Conservation (phyloP, 2,888 invertebrate species). For the Morpho helenor region DNA sequence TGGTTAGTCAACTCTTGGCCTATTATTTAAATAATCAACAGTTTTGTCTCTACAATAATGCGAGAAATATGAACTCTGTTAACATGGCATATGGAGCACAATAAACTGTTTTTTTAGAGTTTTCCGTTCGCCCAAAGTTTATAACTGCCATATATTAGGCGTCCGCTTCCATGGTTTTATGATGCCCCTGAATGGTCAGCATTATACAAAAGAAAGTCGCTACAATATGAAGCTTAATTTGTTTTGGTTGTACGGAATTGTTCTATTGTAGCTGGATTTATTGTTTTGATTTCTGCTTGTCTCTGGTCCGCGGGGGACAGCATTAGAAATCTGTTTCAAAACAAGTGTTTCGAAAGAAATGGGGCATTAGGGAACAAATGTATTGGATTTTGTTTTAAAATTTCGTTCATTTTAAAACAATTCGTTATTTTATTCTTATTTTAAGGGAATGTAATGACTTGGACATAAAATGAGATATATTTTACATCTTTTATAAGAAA, state of each 20-base stretch:
- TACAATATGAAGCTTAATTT: slow-evolving; percentile 57
- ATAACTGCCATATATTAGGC: slow-evolving; percentile 56
- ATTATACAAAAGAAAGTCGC: slow-evolving; percentile 38
- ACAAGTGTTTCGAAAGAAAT: slow-evolving; percentile 17
- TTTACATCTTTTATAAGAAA: too few species aligned
- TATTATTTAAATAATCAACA: slow-evolving; percentile 8
- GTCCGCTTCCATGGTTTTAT: slow-evolving; percentile 44
- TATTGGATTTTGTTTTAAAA: background rate
- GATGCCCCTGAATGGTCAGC: slow-evolving; percentile 65
- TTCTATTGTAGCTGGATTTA: slow-evolving; percentile 53
- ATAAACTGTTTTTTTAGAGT: slow-evolving; percentile 4
- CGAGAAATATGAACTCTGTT: slow-evolving; percentile 10
- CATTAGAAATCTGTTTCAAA: slow-evolving; percentile 29
- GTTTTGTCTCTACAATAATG: background rate
- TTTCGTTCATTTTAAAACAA: background rate
- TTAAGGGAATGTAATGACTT: too few species aligned
- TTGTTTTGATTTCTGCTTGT: slow-evolving; percentile 50
- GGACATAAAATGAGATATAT: too few species aligned
- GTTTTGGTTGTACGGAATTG: slow-evolving; percentile 70
- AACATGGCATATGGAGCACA: slow-evolving; percentile 13
- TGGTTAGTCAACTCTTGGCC: background rate
- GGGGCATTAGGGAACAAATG: slow-evolving; percentile 7
- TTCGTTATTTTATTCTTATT: too few species aligned
- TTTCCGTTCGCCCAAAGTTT: slow-evolving; percentile 46
- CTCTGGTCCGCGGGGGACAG: slow-evolving; percentile 39